These are phyloP conservation scores for Carollia perspicillata DNA, from an alignment of 2,113 vertebrate species.

Conservation along the genomic window DNA sequence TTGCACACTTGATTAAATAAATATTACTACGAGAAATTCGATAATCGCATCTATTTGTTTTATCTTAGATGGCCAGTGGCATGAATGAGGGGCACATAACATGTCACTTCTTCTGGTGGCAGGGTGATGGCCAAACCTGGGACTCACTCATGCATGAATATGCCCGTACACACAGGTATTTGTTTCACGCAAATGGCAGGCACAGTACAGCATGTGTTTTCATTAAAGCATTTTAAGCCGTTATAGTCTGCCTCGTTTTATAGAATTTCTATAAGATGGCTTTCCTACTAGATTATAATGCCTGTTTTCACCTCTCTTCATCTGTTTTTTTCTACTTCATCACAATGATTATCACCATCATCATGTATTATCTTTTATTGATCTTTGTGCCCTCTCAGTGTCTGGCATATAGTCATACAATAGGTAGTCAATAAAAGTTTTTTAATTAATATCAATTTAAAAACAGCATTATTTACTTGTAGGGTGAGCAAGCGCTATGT, in stretches of 20 bases:
- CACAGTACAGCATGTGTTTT: not conserved
- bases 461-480: conserved; percentile 8
- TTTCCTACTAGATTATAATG: not conserved
- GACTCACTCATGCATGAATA: not conserved
- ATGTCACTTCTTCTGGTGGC: not conserved
- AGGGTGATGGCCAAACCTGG: not conserved
- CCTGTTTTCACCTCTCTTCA: not conserved
- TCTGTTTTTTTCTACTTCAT: not conserved
- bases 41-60: not conserved
- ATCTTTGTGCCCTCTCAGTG: not conserved
- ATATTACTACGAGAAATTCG: not conserved
- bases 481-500: not conserved
- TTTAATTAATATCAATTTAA: not conserved
- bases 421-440: not conserved
- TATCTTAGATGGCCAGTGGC: not conserved
- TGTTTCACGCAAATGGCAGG: not conserved
- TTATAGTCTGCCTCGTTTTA: not conserved
- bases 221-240: not conserved
- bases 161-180: not conserved
- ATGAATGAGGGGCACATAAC: not conserved
- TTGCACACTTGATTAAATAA: not conserved
- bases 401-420: not conserved
- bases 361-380: not conserved
- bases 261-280: not conserved
- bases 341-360: not conserved